Conservation (phyloP, 2,113 vertebrate genomes). For the Pachyramphus minor region DNA sequence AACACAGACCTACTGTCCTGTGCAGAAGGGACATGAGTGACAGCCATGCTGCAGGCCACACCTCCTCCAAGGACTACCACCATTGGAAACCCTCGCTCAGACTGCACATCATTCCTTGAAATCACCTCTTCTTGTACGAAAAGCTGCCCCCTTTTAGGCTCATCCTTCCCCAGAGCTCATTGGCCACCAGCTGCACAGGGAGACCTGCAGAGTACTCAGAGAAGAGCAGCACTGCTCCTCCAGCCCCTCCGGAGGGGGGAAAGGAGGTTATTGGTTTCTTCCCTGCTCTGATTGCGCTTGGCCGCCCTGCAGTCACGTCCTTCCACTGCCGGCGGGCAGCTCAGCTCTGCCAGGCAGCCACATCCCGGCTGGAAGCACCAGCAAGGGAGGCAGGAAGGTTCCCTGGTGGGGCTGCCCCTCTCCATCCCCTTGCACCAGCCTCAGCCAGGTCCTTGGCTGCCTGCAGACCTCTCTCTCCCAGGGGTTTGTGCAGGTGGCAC, state of each 20-base stretch:
- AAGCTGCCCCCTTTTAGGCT: neutral
- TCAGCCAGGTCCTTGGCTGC: neutral
- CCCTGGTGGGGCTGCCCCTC: neutral
- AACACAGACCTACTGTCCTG: accelerated
- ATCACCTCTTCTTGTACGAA: accelerated
- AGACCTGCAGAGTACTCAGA: accelerated
- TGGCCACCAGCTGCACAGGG: accelerated
- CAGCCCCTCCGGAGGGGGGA: neutral
- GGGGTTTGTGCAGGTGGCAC: accelerated
- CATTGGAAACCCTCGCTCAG: accelerated
- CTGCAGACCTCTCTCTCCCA: neutral
- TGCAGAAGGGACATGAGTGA: neutral
- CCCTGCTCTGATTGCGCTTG: neutral
- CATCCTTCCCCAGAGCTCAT: neutral
- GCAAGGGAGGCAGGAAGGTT: neutral
- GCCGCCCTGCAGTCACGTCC: slow-evolving; percentile 35
- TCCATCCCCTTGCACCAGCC: accelerated
- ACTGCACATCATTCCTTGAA: too few species aligned
- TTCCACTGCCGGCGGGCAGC: neutral
- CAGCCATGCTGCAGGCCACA: neutral
- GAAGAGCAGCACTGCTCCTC: neutral
- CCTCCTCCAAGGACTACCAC: neutral
- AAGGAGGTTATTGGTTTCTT: slow-evolving; percentile 16
- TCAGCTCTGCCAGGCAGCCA: neutral
- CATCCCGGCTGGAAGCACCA: neutral